Evolutionary conservation across 1,140 invertebrate species (phyloP).

Genomic region (Penaeus indicus): DNA sequence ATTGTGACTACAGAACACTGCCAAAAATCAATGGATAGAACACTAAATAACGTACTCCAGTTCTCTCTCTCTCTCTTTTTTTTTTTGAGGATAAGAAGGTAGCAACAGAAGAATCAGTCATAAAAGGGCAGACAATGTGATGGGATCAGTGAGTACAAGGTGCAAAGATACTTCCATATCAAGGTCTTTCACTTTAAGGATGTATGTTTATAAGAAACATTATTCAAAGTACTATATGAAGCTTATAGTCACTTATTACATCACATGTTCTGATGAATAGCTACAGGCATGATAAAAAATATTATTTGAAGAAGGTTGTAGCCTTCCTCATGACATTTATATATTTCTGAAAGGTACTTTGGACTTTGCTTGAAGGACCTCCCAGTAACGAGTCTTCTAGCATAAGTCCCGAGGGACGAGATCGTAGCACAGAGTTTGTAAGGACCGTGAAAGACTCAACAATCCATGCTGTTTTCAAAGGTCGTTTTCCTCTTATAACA

Average conservation of each 20-base stretch:
- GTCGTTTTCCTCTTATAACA: neutral
- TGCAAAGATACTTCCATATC: neutral
- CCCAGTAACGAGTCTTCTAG: constrained; percentile 34
- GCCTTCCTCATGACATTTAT: constrained; percentile 33
- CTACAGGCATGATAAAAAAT: constrained; percentile 40
- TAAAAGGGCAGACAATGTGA: constrained; percentile 27
- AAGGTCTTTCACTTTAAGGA: neutral
- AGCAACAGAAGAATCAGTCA: neutral
- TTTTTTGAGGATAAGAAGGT: constrained; percentile 21
- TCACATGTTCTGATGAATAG: constrained; percentile 45
- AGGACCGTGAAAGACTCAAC: constrained; percentile 40
- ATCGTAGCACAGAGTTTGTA: constrained; percentile 46
- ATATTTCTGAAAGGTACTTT: constrained; percentile 36
- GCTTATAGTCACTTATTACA: constrained; percentile 40
- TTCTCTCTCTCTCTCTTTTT: constrained; percentile 25
- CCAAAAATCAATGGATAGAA: constrained; percentile 24
- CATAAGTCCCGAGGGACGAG: constrained; percentile 52
- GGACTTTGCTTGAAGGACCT: constrained; percentile 27
- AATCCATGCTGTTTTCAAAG: constrained; percentile 30
- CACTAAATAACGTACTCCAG: constrained; percentile 4
- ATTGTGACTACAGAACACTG: constrained; percentile 35
- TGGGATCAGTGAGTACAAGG: constrained; percentile 30
- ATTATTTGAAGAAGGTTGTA: constrained; percentile 15
- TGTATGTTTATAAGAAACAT: constrained; percentile 5
- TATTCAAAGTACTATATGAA: constrained; percentile 9